phyloP scores from a whole-genome alignment of 2,797 vertebrate genomes.

The Babyrousa celebensis region DNA sequence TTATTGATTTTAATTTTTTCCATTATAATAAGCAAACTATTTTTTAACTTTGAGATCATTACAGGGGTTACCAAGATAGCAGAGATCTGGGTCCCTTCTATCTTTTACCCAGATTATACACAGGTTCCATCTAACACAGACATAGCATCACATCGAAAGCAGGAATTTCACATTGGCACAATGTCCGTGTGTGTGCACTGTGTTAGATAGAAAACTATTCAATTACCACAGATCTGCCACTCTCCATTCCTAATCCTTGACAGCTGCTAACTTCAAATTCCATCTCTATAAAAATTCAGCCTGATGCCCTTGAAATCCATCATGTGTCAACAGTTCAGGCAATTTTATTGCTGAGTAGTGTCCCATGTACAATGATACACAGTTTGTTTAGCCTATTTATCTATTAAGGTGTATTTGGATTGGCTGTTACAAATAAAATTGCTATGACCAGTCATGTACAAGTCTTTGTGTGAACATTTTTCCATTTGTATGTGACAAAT shows the following conservation, averaged over 20 bases:
- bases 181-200: neutral
- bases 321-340: neutral
- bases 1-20: too few species aligned
- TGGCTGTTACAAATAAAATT: neutral
- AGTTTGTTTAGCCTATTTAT: neutral
- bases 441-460: neutral
- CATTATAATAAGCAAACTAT: too few species aligned
- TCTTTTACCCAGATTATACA: neutral
- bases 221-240: neutral
- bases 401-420: neutral
- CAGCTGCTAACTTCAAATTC: neutral
- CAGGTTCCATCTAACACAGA: neutral
- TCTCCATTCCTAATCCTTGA: neutral
- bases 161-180: neutral
- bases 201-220: neutral
- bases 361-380: neutral
- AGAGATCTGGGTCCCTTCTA: neutral
- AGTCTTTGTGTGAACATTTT: neutral
- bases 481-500: slow-evolving; percentile 42
- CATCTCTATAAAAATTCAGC: neutral
- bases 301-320: neutral
- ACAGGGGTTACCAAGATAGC: neutral
- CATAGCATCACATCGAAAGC: neutral
- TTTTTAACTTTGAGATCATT: slow-evolving; percentile 20
- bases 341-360: neutral